Percentiles rank a stretch among this genome's conserved stretches.
These are phyloP conservation scores for Struthidea cinerea DNA, from an alignment of 2,113 vertebrate genomes.

Conservation along the genomic window DNA sequence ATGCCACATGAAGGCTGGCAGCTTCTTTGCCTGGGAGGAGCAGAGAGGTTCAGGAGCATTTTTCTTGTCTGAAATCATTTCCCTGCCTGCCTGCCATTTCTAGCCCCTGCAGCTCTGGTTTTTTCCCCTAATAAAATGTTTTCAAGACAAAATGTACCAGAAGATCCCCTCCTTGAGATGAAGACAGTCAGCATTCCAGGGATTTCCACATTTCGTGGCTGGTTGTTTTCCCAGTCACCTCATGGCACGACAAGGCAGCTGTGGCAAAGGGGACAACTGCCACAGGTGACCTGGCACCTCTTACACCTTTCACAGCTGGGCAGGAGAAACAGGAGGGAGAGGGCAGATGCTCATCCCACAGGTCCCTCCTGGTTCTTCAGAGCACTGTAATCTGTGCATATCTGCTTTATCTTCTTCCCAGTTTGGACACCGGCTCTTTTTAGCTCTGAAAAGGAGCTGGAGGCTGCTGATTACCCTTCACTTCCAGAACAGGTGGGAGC, in stretches of 20 bases:
- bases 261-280: not conserved
- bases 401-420: not conserved
- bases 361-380: not conserved
- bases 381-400: not conserved
- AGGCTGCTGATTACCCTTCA: not conserved
- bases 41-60: slow-evolving; percentile 37
- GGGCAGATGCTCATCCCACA: not conserved
- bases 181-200: not conserved
- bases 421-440: not conserved
- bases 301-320: not conserved
- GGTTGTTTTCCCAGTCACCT: not conserved
- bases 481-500: not conserved
- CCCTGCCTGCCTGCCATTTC: not conserved
- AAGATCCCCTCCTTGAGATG: not conserved
- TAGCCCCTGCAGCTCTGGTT: not conserved
- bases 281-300: not conserved
- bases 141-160: not conserved
- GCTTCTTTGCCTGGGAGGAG: slow-evolving; percentile 48
- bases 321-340: not conserved
- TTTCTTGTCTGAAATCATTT: slow-evolving; percentile 60
- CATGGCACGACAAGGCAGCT: not conserved
- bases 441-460: not conserved
- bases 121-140: not conserved
- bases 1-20: slow-evolving; percentile 49
- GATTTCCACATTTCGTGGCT: not conserved